phyloP scores from a whole-genome alignment of 2,797 vertebrate genomes.

The Gallinago solitaria region DNA sequence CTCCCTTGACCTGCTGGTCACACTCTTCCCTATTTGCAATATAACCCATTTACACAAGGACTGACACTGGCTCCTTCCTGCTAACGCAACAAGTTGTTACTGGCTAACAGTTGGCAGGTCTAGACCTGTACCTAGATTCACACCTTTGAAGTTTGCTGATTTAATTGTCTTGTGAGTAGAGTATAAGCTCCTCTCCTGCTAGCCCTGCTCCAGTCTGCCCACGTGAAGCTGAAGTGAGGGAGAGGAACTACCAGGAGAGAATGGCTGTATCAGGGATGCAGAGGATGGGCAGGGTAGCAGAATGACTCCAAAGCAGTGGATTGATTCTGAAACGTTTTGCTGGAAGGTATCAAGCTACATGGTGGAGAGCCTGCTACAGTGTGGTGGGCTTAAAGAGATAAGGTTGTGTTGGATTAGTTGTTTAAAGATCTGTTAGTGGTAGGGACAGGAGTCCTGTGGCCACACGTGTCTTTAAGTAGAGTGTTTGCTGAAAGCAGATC shows the following conservation, averaged over 20 bases:
- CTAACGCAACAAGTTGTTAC: background rate
- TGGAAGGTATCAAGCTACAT: background rate
- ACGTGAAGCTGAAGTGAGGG: background rate
- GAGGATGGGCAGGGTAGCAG: background rate
- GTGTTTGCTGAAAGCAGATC: background rate
- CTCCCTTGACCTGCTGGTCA: no score
- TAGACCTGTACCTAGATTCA: background rate
- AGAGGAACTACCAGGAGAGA: background rate
- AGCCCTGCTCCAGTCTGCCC: background rate
- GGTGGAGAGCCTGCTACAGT: background rate
- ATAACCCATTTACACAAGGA: background rate
- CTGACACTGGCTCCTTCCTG: background rate
- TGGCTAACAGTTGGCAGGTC: background rate
- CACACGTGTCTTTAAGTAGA: background rate
- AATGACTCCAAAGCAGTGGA: background rate
- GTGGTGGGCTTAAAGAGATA: background rate
- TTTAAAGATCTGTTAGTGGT: background rate
- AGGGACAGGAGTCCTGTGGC: background rate
- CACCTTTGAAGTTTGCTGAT: background rate
- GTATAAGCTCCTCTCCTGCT: background rate
- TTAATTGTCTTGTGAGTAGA: background rate
- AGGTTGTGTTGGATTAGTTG: background rate
- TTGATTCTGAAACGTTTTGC: rapidly evolving
- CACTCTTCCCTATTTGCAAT: no score
- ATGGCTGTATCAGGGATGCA: background rate